phyloP scores from a whole-genome alignment of 2,797 vertebrate species.

The Lophotriccus pileatus region DNA sequence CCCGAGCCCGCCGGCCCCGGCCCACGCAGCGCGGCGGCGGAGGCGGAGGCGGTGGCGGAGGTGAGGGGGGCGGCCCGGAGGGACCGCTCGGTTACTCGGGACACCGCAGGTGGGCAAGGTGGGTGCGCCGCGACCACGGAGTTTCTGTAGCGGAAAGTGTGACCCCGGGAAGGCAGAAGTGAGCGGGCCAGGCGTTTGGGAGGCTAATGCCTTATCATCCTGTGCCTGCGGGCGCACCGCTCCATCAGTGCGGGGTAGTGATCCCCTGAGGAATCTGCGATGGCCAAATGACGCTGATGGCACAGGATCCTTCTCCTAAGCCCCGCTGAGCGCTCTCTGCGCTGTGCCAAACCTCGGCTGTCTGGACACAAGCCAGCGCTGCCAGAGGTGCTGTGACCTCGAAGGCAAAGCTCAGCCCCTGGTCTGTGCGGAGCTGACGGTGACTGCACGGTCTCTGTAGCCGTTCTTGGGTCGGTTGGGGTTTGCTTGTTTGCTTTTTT shows the following conservation, averaged over 20 bases:
- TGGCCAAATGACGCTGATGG: rapidly evolving
- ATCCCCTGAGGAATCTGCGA: neutral
- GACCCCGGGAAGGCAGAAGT: neutral
- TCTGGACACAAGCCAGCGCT: neutral
- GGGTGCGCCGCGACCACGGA: neutral
- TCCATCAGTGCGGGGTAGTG: rapidly evolving
- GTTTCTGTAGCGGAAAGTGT: neutral
- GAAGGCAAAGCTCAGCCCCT: neutral
- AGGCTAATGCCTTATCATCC: too few species aligned
- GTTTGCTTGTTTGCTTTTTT: neutral
- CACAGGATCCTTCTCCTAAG: neutral
- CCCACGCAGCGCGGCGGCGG: neutral
- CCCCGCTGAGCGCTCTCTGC: rapidly evolving
- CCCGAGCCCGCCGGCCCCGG: neutral
- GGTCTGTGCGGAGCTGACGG: neutral
- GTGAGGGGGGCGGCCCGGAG: neutral
- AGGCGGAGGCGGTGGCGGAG: neutral
- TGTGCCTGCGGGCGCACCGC: rapidly evolving
- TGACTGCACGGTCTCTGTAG: neutral
- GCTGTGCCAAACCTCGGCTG: neutral
- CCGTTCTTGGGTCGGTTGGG: neutral
- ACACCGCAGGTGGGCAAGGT: neutral
- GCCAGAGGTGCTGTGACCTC: neutral
- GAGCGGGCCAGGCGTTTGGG: neutral
- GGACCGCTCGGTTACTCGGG: neutral